Conservation (phyloP, 1,140 invertebrate species). For the Bemisia tabaci region DNA sequence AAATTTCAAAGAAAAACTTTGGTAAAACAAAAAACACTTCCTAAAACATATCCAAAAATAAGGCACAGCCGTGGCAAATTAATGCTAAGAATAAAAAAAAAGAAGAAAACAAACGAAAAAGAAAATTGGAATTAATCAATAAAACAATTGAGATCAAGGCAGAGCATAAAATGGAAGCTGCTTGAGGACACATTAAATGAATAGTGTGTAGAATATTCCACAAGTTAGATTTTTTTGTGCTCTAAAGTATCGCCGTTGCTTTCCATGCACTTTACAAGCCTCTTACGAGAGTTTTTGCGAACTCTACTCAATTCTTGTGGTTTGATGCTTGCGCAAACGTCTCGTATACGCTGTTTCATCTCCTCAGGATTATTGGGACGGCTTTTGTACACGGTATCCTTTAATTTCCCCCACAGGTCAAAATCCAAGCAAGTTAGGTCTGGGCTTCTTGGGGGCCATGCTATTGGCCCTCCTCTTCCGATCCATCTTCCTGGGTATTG, state of each 20-base stretch:
- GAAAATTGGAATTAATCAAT: too few species aligned
- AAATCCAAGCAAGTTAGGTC: constrained; percentile 5
- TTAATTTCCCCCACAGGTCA: background rate
- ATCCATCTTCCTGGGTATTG: background rate
- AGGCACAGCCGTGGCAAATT: background rate
- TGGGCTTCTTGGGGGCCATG: constrained; percentile 1
- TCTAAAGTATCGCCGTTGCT: background rate
- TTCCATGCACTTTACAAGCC: background rate
- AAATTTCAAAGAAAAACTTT: too few species aligned
- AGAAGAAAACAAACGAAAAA: too few species aligned
- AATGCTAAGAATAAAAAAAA: too few species aligned
- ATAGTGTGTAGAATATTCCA: background rate
- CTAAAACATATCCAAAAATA: background rate
- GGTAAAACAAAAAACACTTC: too few species aligned
- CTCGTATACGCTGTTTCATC: background rate
- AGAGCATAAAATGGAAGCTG: too few species aligned
- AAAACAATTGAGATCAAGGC: too few species aligned
- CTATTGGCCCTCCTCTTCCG: background rate
- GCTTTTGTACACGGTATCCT: background rate
- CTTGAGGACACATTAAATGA: background rate
- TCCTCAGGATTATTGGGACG: background rate
- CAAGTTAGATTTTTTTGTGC: background rate
- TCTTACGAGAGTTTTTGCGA: background rate
- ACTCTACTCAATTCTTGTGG: background rate
- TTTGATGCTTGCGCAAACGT: background rate